A percentile compares a stretch with the other conserved stretches of the same genome.
Evolutionary conservation across 1,140 invertebrate genomes (phyloP).

Genomic region (Periplaneta americana): DNA sequence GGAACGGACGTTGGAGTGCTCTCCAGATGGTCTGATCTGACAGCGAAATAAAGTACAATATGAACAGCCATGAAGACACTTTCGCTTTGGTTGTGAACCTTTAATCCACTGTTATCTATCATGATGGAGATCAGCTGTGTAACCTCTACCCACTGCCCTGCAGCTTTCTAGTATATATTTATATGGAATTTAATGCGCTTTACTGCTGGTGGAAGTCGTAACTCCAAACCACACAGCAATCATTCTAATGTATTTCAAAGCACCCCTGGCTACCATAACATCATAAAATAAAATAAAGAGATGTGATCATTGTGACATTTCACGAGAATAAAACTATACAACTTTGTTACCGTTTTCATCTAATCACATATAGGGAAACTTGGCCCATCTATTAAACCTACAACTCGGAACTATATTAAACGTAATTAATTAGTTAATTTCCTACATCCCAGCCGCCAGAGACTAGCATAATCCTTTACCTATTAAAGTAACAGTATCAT

Average conservation of each 20-base stretch:
- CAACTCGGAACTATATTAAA: too few relatives aligned
- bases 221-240: background rate
- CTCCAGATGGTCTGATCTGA: background rate
- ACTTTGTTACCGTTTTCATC: too few relatives aligned
- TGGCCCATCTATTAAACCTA: too few relatives aligned
- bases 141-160: background rate
- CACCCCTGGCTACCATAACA: background rate
- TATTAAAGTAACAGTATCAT: too few relatives aligned
- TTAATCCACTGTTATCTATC: too few relatives aligned
- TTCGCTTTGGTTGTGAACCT: background rate
- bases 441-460: too few relatives aligned
- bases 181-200: background rate
- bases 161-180: background rate
- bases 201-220: background rate
- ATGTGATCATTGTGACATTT: background rate
- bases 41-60: background rate
- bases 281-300: background rate
- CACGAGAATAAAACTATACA: background rate
- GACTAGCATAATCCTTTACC: too few relatives aligned
- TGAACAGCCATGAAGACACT: background rate
- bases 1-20: too few relatives aligned
- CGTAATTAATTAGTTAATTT: too few relatives aligned
- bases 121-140: background rate
- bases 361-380: too few relatives aligned
- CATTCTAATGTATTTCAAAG: background rate